Evolutionary conservation across 2,797 vertebrate species (phyloP), one percentile per base, ranked within the genome.

Genomic region (Lindbergichthys nudifrons): DNA sequence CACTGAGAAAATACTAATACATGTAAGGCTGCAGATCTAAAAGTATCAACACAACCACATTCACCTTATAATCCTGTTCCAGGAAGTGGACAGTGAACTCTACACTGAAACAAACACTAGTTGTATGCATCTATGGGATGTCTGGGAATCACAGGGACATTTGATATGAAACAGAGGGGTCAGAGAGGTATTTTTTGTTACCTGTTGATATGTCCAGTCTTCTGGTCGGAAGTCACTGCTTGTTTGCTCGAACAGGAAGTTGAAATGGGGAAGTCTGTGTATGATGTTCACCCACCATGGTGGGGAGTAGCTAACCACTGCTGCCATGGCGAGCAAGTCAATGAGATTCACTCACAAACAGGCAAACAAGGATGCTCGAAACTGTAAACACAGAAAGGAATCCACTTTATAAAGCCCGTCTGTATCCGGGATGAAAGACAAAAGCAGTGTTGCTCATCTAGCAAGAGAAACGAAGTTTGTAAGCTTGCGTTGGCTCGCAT

Each of bases 201-300:
- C 97, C 97, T 98, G 96, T 94, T 97, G 97, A 92, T 99, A 99
- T 10, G 96, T 94, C 36, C 92, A 76, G 84, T 97, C 96, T 62
- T 97, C 95, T 0, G 97, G 97, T 58, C 87, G 95, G 91, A 99
- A 98, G 69, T 96, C 96, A 73, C 95, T 96, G 92, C 92, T 95
- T 2, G 95, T 95, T 82, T 96, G 92, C 87, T 98, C 95, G 86
- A 98, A 98, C 75, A 90, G 94, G 19, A 98, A 90, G 94, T 95
- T 95, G 89, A 97, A 94, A 84, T 97, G 98, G 26, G 98, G 98
- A 58, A 98, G 93, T 83, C 96, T 94, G 94, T 99, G 97, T 13
- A 99, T 91, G 19, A 98, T 93, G 88, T 90, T 97, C 75, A 97
- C 98, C 98, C 98, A 98, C 97, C 97, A 98, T 3, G 98, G 97